Base-by-base conservation (phyloP, 2,888 invertebrate genomes). In the Alitta virens region DNA sequence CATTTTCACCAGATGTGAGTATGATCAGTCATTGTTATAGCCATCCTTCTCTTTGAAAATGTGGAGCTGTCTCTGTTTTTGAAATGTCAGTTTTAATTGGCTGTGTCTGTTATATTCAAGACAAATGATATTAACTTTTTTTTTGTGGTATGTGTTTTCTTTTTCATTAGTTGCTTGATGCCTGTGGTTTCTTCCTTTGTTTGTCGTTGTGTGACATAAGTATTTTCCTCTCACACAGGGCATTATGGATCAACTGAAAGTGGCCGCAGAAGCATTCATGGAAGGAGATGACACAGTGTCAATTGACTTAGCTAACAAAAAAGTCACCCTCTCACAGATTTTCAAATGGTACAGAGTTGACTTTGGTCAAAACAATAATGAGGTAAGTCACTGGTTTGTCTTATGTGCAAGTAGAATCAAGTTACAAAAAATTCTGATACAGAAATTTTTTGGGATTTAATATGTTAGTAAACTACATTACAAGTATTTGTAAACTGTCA, bases 321-420 rank as follows among this genome's bases (percentile, higher is more conserved):
- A 73, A 2, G 72, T 85, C 2, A 69, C 73, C 46, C 71, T 85
- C 16, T 79, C 83, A 16, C 76, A 78, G 66, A 80, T 84, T 12
- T 80, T 85, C 71, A 83, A 82, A 63, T 84, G 84, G 84, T 85
- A 84, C 72, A 72, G 74, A 23, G 77, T 75, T 24, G 85, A 85
- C 71, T 85, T 85, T 74, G 84, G 78, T 1, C 68, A 70, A 2
- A 74, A 72, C 52, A 72, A 73, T 50, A 71, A 71, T 38, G 75
- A 77, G 75, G 78, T 79, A 26, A 5, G 40, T 42, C n/a, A 26
- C 26, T 40, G 9, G 40, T 12, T 40, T 40, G 40, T 40, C n/a
- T n/a, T n/a, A n/a, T n/a, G n/a, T n/a, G n/a, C n/a, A n/a, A n/a
- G n/a, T n/a, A n/a, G n/a, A n/a, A n/a, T n/a, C n/a, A n/a, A n/a